Evolutionary conservation across 2,888 invertebrate species (phyloP), one percentile per base, ranked within the genome.

Genomic region (Coecobrya sp.): DNA sequence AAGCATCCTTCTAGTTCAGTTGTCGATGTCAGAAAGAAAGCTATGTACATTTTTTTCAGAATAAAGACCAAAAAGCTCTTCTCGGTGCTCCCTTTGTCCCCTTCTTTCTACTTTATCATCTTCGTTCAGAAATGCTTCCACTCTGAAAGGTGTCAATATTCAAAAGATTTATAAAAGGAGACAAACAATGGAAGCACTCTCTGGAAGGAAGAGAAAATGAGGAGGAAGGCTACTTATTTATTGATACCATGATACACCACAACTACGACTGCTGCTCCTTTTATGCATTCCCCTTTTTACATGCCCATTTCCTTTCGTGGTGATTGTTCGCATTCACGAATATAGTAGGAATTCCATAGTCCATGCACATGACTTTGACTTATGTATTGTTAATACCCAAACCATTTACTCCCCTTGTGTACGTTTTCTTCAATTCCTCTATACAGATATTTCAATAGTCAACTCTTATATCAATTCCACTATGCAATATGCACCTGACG

Each of bases 131-230:
- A 16, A 59, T 19, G 16, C 27, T 19, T 81, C 55, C 81, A 8
- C 16, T 49, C 27, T 19, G n/a, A 88, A 88, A 88, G 88, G 88
- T 88, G 88, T 88, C 88, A 88, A 88, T 88, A 81, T 49, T 88
- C 88, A 45, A 45, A 88, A 88, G 88, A 88, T 88, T 88, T 88
- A 88, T 88, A 88, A 88, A 62, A 79, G 79, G 79, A 88, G 79
- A 88, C 76, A 87, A 76, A 88, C 79, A 88, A 88, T 88, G 88
- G 88, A 49, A 27, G 42, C 76, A 73, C 45, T 88, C 36, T 88
- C 81, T 88, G 65, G 81, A 86, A 22, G 59, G 62, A 45, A 65
- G 88, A 73, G 73, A 73, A 45, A 73, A 73, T 36, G 73, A 45
- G 45, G 42, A 65, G 73, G 76, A 88, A 81, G 79, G 79, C 65